phyloP scores from a whole-genome alignment of 1,140 invertebrate species.

The Hetaerina americana region DNA sequence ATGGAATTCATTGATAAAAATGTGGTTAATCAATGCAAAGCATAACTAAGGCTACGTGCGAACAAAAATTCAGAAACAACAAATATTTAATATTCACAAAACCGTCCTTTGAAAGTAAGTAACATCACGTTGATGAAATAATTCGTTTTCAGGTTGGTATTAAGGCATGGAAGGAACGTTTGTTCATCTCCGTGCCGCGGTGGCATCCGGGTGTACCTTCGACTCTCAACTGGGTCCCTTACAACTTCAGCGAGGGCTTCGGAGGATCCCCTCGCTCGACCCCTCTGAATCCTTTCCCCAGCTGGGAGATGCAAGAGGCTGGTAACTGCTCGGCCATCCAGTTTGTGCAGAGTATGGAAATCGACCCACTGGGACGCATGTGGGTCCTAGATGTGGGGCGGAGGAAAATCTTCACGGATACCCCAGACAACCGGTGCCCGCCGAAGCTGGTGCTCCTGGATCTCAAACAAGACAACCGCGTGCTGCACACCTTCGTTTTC shows the following conservation, averaged over 20 bases:
- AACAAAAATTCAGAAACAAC: no score
- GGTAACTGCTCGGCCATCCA: constrained; percentile 2
- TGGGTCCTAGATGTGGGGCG: constrained; percentile 1
- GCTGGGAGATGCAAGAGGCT: constrained; percentile 2
- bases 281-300: constrained; percentile 4
- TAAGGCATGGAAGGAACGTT: background rate
- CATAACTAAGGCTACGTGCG: no score
- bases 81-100: no score
- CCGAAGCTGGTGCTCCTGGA: background rate
- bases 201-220: background rate
- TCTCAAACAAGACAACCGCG: background rate
- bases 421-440: background rate
- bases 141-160: background rate
- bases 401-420: background rate
- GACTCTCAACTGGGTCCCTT: background rate
- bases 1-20: no score
- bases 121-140: no score
- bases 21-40: no score
- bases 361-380: background rate
- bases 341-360: constrained; percentile 5
- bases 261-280: background rate
- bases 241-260: background rate
- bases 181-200: background rate
- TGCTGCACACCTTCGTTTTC: background rate
- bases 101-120: no score